Base-by-base conservation (phyloP, 2,888 invertebrate genomes). In the Siphonodentalium dalli region DNA sequence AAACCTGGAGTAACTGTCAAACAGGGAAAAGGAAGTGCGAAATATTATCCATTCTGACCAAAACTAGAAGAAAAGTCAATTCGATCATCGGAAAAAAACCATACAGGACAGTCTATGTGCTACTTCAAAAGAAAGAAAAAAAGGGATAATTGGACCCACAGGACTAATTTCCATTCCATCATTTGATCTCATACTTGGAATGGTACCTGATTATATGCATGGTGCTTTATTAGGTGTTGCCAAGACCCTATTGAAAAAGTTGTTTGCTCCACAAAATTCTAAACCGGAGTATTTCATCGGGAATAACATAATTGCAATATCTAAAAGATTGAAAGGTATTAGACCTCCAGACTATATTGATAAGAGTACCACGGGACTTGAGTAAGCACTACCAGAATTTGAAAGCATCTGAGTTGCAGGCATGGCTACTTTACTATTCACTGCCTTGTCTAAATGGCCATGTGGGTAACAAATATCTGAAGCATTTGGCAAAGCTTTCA, bases 1-100 rank as follows among this genome's bases (percentile, higher is more conserved):
- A 62, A 63, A 20, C 45, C 60, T 31, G 65, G 65, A 11, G 27
- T 29, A 15, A 28, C 23, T 4, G 58, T 58, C 2, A 41, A 46
- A 18, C 49, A 58, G 49, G 55, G 51, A 13, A 54, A 48, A 50
- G 55, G 50, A 34, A 13, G 21, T 33, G 46, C 58, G 33, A 26
- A n/a, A 34, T 54, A 46, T 38, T 58, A 50, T 39, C 55, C 52
- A 8, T 55, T 35, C 41, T 7, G 54, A 39, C n/a, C n/a, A n/a
- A 13, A n/a, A 18, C 31, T 31, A 9, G 9, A n/a, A n/a, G n/a
- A n/a, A n/a, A n/a, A n/a, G n/a, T n/a, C n/a, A n/a, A n/a, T n/a
- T n/a, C n/a, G n/a, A n/a, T n/a, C n/a, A n/a, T n/a, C n/a, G n/a
- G n/a, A n/a, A n/a, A n/a, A n/a, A n/a, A n/a, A n/a, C n/a, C n/a